Conservation (phyloP, 2,113 vertebrate species). For the Electrona antarctica region DNA sequence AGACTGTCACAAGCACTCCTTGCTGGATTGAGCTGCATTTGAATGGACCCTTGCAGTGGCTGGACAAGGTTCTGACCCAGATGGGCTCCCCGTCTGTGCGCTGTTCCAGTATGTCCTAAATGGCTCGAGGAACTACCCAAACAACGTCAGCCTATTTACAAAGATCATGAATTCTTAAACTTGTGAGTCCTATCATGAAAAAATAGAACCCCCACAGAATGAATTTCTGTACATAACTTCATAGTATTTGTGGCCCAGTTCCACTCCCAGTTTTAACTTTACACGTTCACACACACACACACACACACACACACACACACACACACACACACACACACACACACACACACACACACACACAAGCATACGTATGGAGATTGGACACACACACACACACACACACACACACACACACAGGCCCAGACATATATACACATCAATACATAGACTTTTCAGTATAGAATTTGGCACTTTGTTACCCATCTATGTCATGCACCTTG, state of each 20-base stretch:
- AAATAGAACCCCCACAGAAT: constrained; percentile 51
- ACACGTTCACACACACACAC: constrained; percentile 13
- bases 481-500: constrained; percentile 78
- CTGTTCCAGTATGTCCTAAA: constrained; percentile 98
- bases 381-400: constrained; percentile 8
- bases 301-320: constrained; percentile 16
- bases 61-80: constrained; percentile 99
- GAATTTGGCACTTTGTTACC: constrained; percentile 78
- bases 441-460: constrained; percentile 45
- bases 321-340: constrained; percentile 27
- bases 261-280: constrained; percentile 61
- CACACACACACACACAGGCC: constrained; percentile 28
- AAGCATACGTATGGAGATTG: background rate
- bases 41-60: constrained; percentile 96
- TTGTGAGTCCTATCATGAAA: constrained; percentile 58
- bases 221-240: constrained; percentile 61
- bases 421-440: background rate
- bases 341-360: constrained; percentile 18
- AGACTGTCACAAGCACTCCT: constrained; percentile 98
- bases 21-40: constrained; percentile 99
- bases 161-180: constrained; percentile 66
- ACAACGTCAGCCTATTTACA: constrained; percentile 54
- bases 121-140: constrained; percentile 42
- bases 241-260: constrained; percentile 69
- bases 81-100: constrained; percentile 98